Conservation (phyloP, 2,113 vertebrate species). For the Mesembrinibis cayennensis region DNA sequence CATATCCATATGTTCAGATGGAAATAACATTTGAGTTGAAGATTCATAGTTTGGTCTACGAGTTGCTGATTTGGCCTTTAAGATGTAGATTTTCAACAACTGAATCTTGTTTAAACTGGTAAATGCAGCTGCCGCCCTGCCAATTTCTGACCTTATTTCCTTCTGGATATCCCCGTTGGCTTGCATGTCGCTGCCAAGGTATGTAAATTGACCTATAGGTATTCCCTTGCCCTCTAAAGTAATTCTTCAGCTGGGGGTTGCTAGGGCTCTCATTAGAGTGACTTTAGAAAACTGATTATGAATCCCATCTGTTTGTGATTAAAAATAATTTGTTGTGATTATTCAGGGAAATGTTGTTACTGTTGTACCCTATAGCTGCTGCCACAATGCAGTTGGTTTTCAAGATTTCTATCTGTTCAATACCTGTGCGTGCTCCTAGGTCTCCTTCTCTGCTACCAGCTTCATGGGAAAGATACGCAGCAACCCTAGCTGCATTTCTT, state of each 20-base stretch:
- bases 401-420: background rate
- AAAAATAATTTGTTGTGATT: slow-evolving; percentile 43
- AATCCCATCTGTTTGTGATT: slow-evolving; percentile 32
- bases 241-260: slow-evolving; percentile 37
- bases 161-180: slow-evolving; percentile 36
- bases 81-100: slow-evolving; percentile 1
- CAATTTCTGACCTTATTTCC: slow-evolving; percentile 63
- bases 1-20: slow-evolving; percentile 4
- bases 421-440: background rate
- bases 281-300: slow-evolving; percentile 12
- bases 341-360: background rate
- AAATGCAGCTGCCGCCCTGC: slow-evolving; percentile 25
- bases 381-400: background rate
- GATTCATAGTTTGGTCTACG: slow-evolving; percentile 40
- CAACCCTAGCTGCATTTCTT: background rate
- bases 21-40: slow-evolving; percentile 46
- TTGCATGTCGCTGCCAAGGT: slow-evolving; percentile 25
- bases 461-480: background rate
- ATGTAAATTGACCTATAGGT: slow-evolving; percentile 51
- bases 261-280: background rate
- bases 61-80: slow-evolving; percentile 39
- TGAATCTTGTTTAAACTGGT: slow-evolving; percentile 33
- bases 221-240: slow-evolving; percentile 56
- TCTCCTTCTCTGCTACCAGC: background rate
- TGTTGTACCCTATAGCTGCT: background rate